Evolutionary conservation across 2,888 invertebrate genomes (phyloP), one percentile per base, ranked within the genome.

Genomic region (Hyppa rectilinea): DNA sequence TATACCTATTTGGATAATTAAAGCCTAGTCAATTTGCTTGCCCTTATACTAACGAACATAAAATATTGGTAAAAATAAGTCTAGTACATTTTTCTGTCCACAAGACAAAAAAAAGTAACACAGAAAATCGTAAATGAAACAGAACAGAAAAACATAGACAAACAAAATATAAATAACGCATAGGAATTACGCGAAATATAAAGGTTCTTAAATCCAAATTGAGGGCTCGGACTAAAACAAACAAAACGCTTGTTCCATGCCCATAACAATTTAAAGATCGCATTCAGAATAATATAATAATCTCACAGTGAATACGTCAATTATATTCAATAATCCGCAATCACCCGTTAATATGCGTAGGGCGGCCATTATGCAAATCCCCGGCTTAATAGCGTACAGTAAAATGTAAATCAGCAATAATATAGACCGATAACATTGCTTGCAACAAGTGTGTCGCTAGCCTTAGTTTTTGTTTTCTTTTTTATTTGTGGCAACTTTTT

Each of bases 341-440:
- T 89, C 87, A 87, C 81, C 80, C 81, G 78, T 76, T 82, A 88
- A 87, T 86, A 81, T 80, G 74, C 80, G 79, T 83, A 77, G 56
- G 85, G 80, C 81, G 82, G 82, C 80, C 87, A 87, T 92, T 92
- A 92, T 90, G 90, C 84, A 88, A 90, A 93, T 91, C 71, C 66
- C 56, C 55, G 74, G 80, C 75, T 87, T 89, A 83, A 89, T 88
- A 85, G 79, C 80, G 83, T 81, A 86, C 87, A 86, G 81, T 77
- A 85, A 86, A 88, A 91, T 91, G 89, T 85, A 91, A 91, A 90
- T 91, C 86, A 89, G 83, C 75, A 64, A 80, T 87, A 83, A 82
- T 84, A 78, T 69, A 69, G 79, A 80, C 55, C 70, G 59, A 74
- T 80, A 77, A 78, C 65, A 76, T 59, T 64, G 47, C 52, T 66